These are phyloP conservation scores for Parauchenoglanis ngamensis DNA, from an alignment of 2,797 vertebrate genomes.

Conservation along the genomic window DNA sequence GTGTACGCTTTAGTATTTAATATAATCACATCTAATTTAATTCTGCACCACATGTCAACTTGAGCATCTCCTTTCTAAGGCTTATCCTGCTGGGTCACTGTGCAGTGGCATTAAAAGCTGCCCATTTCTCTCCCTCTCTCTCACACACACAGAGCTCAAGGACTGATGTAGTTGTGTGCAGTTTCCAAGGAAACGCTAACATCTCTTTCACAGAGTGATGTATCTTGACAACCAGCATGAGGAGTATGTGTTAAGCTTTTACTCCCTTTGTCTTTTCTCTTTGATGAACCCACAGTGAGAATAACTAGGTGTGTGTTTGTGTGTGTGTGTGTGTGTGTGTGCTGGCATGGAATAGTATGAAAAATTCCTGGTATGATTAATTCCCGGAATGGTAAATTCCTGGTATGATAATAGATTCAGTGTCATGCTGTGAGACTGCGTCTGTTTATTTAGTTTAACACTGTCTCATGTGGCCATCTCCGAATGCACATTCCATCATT, in stretches of 20 bases:
- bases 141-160: not conserved
- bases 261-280: conserved; percentile 8
- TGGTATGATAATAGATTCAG: not conserved
- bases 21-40: not conserved
- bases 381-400: not conserved
- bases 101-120: not conserved
- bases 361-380: not conserved
- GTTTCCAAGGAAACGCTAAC: conserved; percentile 63
- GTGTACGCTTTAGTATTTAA: not conserved
- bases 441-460: not conserved
- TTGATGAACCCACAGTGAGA: not conserved
- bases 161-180: not conserved
- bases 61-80: not conserved
- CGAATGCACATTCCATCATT: not conserved
- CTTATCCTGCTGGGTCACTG: not conserved
- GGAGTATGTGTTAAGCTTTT: conserved; percentile 18
- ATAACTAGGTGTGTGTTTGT: not conserved
- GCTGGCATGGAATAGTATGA: not conserved
- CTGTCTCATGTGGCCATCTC: not conserved
- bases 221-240: conserved; percentile 3
- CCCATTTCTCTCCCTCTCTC: not conserved
- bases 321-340: not conserved
- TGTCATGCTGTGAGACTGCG: not conserved
- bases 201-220: conserved; percentile 15
- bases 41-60: not conserved